Evolutionary conservation across 2,113 vertebrate genomes (phyloP).

Genomic region (Orycteropus afer): DNA sequence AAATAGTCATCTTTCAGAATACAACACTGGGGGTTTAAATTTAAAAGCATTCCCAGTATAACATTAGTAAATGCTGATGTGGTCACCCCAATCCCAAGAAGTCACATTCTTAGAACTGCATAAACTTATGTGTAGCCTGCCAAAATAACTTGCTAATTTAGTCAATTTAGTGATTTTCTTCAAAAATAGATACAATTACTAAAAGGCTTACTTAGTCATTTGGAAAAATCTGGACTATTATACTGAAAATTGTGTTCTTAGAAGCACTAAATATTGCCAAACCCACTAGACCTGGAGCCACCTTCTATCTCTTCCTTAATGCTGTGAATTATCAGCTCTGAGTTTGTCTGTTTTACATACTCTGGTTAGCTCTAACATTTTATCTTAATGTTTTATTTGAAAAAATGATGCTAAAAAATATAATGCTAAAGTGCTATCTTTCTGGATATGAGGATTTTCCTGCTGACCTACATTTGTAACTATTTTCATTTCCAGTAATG

Average conservation of each 20-base stretch:
- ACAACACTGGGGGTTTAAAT: not conserved
- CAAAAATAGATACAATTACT: not conserved
- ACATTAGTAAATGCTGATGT: not conserved
- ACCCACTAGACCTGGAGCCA: not conserved
- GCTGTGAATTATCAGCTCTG: not conserved
- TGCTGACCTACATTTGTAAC: not conserved
- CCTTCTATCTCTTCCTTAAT: not conserved
- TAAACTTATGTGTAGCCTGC: not conserved
- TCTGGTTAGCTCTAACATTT: slow-evolving; percentile 5
- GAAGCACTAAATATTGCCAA: not conserved
- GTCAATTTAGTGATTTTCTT: slow-evolving; percentile 1
- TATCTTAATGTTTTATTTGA: not conserved
- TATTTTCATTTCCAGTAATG: not conserved
- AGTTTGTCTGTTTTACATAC: not conserved
- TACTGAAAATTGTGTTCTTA: not conserved
- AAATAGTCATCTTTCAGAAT: slow-evolving; percentile 27
- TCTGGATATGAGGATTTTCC: not conserved
- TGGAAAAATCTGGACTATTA: not conserved
- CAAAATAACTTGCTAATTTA: not conserved
- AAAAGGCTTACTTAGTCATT: not conserved
- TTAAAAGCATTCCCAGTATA: slow-evolving; percentile 31
- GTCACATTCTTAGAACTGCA: not conserved
- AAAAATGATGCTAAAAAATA: not conserved
- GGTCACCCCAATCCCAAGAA: not conserved
- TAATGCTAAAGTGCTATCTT: not conserved